phyloP scores from a whole-genome alignment of 2,797 vertebrate genomes.

The Chaetodon trifasciatus region DNA sequence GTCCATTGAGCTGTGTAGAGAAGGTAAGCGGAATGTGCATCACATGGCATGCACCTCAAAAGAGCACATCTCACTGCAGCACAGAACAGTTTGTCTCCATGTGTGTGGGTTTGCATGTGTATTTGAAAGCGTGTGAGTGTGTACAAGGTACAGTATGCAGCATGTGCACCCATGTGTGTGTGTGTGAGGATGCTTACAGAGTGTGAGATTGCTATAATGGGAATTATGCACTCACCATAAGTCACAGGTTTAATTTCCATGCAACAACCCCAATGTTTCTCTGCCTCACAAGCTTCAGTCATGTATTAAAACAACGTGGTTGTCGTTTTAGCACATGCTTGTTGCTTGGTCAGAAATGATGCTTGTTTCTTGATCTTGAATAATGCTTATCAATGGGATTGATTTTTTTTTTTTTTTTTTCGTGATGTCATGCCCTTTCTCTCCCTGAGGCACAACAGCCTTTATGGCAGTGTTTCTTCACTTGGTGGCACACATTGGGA shows the following conservation, averaged over 20 bases:
- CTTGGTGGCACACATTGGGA: constrained; percentile 59
- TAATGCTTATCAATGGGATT: constrained; percentile 24
- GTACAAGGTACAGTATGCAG: constrained; percentile 48
- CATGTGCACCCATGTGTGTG: constrained; percentile 33
- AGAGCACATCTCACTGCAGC: constrained; percentile 51
- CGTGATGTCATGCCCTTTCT: constrained; percentile 2
- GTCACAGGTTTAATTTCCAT: constrained; percentile 58
- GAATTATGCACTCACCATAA: constrained; percentile 53
- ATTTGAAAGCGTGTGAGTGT: constrained; percentile 33
- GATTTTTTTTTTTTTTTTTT: constrained; percentile 17
- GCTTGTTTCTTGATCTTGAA: constrained; percentile 8
- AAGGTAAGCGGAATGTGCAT: constrained; percentile 65
- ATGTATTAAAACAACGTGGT: constrained; percentile 44
- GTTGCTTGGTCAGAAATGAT: constrained; percentile 22
- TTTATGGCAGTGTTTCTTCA: constrained; percentile 23
- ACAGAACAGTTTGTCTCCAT: constrained; percentile 55
- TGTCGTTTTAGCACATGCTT: constrained; percentile 11
- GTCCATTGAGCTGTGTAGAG: constrained; percentile 73
- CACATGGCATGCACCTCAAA: constrained; percentile 69
- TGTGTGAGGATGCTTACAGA: constrained; percentile 43
- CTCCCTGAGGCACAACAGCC: constrained; percentile 2
- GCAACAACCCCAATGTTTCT: constrained; percentile 23
- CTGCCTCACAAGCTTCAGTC: constrained; percentile 25
- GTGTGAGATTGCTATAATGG: constrained; percentile 46
- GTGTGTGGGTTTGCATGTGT: constrained; percentile 23